Evolutionary conservation across 53 echinoderm and acorn worm genomes (phyloP), one percentile per base, ranked within the genome.

Genomic region (Stichopus horrens): DNA sequence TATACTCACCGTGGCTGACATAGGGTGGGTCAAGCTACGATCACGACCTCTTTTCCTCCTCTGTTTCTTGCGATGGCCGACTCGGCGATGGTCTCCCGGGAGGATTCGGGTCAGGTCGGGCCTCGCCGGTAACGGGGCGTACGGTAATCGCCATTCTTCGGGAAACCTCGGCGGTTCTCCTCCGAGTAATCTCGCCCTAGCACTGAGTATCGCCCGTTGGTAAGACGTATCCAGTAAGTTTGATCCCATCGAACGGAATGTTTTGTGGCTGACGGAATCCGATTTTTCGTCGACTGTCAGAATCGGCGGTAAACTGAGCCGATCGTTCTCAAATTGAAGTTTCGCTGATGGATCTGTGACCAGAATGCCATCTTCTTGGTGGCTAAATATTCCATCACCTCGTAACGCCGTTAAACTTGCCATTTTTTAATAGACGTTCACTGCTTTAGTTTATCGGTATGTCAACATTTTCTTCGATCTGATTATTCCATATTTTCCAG

Each of bases 91-190:
- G n/a, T 56, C 55, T 8, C 77, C 57, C 20, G 91, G 77, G 13
- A 81, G 87, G 18, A 91, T 90, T 20, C 94, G 81, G 5, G 97
- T 91, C n/a, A 92, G 92, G 88, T 97, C 97, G 23, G 97, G 97
- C 88, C 95, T 84, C 23, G 97, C 92, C 52, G 97, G 97, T 21
- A 90, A 88, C 5, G 97, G 95, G 0, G 97, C 97, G 66, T 94
- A 88, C 20, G 94, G 97, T 67, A 95, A 86, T 63, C 97, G 88
- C 97, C 97, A 97, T 80, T 97, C 97, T 75, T 90, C 95, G 52
- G 94, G 88, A 9, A 87, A 76, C 83, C 93, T 76, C 73, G 95
- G 97, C 57, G 76, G 86, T 55, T 92, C 79, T 53, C 94, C 90
- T 63, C 76, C 65, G 14, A 88, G 75, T 60, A 96, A 85, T 58